Conservation (phyloP, 2,797 vertebrate genomes). For the Characodon lateralis region DNA sequence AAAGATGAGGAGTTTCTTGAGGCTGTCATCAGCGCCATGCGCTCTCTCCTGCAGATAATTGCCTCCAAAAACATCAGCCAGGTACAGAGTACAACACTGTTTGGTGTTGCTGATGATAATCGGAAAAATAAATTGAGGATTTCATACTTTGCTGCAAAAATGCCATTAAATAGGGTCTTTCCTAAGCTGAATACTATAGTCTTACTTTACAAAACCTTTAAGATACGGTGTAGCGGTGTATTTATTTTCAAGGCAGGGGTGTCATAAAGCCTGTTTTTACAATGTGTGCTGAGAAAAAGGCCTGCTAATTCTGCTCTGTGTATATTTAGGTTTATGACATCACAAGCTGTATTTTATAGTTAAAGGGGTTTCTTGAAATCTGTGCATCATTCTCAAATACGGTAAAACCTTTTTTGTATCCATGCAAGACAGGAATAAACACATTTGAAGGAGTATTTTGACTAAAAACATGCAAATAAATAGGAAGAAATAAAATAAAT, state of each 20-base stretch:
- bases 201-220: background rate
- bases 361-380: background rate
- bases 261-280: background rate
- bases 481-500: background rate
- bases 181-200: background rate
- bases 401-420: background rate
- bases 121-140: background rate
- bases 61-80: constrained; percentile 91
- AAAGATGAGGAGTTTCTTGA: constrained; percentile 92
- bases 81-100: constrained; percentile 75
- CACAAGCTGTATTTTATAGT: background rate
- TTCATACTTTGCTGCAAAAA: background rate
- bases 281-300: background rate
- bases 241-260: background rate
- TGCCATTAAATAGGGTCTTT: no score
- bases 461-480: background rate
- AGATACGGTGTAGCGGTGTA: background rate
- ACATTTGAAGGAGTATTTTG: background rate
- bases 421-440: background rate
- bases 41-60: constrained; percentile 92
- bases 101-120: background rate
- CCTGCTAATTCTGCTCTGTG: background rate
- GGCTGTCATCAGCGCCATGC: constrained; percentile 90
- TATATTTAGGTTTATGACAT: background rate
- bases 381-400: background rate